Percentiles rank a stretch among this genome's conserved stretches.
phyloP scores from a whole-genome alignment of 2,888 invertebrate genomes.

The Chloroclysta siterata region DNA sequence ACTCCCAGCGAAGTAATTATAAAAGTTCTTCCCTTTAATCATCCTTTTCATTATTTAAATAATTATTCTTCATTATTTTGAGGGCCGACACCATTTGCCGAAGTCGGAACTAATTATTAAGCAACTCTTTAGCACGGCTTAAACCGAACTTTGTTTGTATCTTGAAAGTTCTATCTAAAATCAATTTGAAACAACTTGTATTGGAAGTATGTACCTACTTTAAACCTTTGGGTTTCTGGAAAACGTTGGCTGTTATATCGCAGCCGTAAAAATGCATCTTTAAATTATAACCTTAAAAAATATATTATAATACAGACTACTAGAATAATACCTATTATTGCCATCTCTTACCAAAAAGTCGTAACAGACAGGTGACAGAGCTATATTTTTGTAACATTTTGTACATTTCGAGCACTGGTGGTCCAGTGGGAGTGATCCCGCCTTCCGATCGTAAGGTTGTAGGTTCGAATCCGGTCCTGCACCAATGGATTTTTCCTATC shows the following conservation, averaged over 20 bases:
- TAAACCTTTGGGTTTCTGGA: not conserved
- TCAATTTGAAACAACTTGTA: conserved; percentile 29
- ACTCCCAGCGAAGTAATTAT: not conserved
- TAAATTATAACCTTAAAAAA: too few species aligned
- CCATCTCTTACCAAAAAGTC: too few species aligned
- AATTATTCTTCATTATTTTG: conserved; percentile 4
- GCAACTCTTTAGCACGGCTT: conserved; percentile 19
- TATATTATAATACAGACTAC: too few species aligned
- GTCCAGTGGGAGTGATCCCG: too few species aligned
- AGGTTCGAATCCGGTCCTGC: too few species aligned
- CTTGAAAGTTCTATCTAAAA: conserved; percentile 26
- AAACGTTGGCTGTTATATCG: not conserved
- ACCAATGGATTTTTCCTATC: too few species aligned
- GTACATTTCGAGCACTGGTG: too few species aligned
- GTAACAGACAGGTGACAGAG: too few species aligned
- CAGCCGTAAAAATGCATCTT: not conserved
- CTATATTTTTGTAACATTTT: too few species aligned
- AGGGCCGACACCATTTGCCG: conserved; percentile 13
- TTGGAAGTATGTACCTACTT: conserved; percentile 1
- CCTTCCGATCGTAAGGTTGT: too few species aligned
- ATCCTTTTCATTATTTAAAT: conserved; percentile 1
- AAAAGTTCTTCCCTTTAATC: not conserved
- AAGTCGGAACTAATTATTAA: conserved; percentile 26
- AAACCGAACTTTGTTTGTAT: conserved; percentile 25
- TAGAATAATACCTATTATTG: too few species aligned